These are phyloP conservation scores for Zelostemma sp. DNA, from an alignment of 1,140 invertebrate genomes.

Conservation along the genomic window DNA sequence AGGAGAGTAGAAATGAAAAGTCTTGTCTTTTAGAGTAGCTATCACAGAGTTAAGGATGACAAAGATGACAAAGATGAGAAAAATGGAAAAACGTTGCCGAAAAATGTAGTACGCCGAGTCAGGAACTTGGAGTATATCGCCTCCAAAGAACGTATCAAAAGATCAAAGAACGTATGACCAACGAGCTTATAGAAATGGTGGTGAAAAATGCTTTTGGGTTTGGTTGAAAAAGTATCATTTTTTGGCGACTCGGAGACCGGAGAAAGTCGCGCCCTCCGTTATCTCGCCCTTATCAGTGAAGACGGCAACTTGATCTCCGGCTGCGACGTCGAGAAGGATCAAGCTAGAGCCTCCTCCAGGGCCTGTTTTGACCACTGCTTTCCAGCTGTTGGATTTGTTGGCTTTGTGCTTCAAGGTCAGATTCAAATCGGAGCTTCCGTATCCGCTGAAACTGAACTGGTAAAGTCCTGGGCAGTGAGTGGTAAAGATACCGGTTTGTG, in stretches of 20 bases:
- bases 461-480: constrained; percentile 71
- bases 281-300: constrained; percentile 62
- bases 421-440: constrained; percentile 58
- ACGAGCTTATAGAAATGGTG: constrained; percentile 13
- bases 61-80: constrained; percentile 3
- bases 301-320: constrained; percentile 65
- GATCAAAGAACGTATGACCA: constrained; percentile 35
- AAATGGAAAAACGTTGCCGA: constrained; percentile 15
- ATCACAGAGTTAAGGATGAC: constrained; percentile 46
- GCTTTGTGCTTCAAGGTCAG: constrained; percentile 63
- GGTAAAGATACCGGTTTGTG: constrained; percentile 69
- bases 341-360: constrained; percentile 63
- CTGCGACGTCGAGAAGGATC: constrained; percentile 61
- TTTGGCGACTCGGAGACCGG: constrained; percentile 66
- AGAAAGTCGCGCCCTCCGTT: constrained; percentile 61
- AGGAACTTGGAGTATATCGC: constrained; percentile 32
- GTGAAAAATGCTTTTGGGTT: constrained; percentile 2
- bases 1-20: constrained; percentile 15
- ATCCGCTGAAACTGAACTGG: constrained; percentile 69
- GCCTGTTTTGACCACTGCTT: constrained; percentile 52
- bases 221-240: constrained; percentile 47
- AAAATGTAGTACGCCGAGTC: constrained; percentile 5
- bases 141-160: too few species aligned
- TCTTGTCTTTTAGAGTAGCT: constrained; percentile 25
- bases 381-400: constrained; percentile 62